phyloP scores from a whole-genome alignment of 1,140 invertebrate species.

The Armadillidium nasatum region DNA sequence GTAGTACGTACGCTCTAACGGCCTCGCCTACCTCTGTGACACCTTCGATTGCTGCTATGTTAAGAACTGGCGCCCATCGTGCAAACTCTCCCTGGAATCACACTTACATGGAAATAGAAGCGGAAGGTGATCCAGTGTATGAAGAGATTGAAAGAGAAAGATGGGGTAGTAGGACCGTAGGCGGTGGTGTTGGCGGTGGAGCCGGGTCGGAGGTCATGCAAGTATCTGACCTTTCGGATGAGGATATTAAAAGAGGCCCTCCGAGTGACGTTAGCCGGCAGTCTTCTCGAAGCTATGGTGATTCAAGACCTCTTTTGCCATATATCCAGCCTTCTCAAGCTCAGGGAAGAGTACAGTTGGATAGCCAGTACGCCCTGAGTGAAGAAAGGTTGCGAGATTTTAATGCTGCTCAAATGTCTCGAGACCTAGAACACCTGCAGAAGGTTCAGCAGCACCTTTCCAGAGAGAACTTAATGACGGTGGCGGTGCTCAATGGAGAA shows the following conservation, averaged over 20 bases:
- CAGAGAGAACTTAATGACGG: conserved; percentile 55
- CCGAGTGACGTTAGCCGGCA: conserved; percentile 66
- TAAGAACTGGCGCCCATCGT: conserved; percentile 30
- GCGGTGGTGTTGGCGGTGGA: conserved; percentile 4
- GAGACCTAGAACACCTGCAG: conserved; percentile 40
- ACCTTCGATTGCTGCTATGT: conserved; percentile 30
- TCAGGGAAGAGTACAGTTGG: conserved; percentile 34
- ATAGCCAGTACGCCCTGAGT: conserved; percentile 35
- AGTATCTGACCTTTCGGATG: conserved; percentile 72
- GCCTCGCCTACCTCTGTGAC: conserved; percentile 32
- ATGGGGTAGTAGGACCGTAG: conserved; percentile 45
- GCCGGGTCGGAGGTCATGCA: conserved; percentile 48
- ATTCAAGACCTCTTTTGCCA: conserved; percentile 69
- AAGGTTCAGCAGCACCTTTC: conserved; percentile 41
- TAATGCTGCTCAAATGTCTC: conserved; percentile 41
- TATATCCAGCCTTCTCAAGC: conserved; percentile 49
- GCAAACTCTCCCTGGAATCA: conserved; percentile 57
- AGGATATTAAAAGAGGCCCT: conserved; percentile 64
- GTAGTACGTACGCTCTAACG: conserved; percentile 26
- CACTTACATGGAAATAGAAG: conserved; percentile 62
- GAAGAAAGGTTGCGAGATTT: conserved; percentile 43
- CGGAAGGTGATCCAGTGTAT: conserved; percentile 70
- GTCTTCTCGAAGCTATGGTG: conserved; percentile 71
- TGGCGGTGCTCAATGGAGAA: conserved; percentile 73
- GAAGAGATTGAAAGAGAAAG: conserved; percentile 68